phyloP scores from a whole-genome alignment of 2,113 vertebrate genomes.

The Theristicus caerulescens region DNA sequence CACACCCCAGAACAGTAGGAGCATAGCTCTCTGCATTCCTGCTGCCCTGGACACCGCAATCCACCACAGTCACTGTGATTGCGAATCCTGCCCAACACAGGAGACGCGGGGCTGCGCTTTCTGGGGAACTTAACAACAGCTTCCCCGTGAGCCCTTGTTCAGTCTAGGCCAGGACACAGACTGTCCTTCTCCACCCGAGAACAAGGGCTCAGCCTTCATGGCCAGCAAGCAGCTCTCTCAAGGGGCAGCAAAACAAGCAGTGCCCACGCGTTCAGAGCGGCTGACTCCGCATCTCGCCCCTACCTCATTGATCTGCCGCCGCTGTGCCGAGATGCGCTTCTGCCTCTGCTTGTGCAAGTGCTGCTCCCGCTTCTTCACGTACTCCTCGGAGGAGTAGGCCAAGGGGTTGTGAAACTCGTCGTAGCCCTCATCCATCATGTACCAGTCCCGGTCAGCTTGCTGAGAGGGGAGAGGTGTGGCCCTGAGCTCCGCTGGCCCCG shows the following conservation, averaged over 20 bases:
- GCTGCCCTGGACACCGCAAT: neutral
- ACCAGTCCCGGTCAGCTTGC: slow-evolving; percentile 99
- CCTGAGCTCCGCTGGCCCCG: neutral
- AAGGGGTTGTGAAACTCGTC: slow-evolving; percentile 97
- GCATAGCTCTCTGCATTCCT: neutral
- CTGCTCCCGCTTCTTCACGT: slow-evolving; percentile 94
- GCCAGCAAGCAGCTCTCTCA: neutral
- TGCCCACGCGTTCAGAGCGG: accelerated
- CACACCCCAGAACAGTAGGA: neutral
- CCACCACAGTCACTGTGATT: neutral
- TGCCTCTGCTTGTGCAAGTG: slow-evolving; percentile 95
- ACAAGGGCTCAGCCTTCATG: neutral
- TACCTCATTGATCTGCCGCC: slow-evolving; percentile 97
- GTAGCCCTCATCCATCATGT: slow-evolving; percentile 98
- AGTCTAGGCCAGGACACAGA: neutral
- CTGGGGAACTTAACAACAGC: neutral
- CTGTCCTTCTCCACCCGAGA: neutral
- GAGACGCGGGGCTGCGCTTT: neutral
- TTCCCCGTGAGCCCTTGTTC: neutral
- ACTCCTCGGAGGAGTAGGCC: slow-evolving; percentile 92
- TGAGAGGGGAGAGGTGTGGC: slow-evolving; percentile 25
- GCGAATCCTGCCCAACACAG: neutral
- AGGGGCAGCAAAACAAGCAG: neutral
- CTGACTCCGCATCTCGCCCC: accelerated
- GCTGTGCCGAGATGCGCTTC: slow-evolving; percentile 96